phyloP scores from a whole-genome alignment of 2,888 invertebrate species.

The Panopea generosa region DNA sequence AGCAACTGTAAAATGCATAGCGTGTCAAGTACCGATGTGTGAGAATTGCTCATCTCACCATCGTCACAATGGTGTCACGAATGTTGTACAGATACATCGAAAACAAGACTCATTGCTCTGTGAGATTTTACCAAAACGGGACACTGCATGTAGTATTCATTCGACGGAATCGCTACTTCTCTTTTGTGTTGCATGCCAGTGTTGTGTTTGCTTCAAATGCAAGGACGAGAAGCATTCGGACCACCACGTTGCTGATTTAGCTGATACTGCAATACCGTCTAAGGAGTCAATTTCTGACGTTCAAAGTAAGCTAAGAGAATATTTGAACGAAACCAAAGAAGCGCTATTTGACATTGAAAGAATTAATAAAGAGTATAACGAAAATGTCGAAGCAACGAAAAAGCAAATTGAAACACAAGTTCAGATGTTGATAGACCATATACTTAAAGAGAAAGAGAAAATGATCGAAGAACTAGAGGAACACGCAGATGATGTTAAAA shows the following conservation, averaged over 20 bases:
- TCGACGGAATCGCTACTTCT: conserved; percentile 45
- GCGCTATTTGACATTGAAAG: conserved; percentile 48
- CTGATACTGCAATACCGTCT: conserved; percentile 27
- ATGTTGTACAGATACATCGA: conserved; percentile 55
- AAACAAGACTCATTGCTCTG: conserved; percentile 55
- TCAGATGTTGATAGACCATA: conserved; percentile 44
- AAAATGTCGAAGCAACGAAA: conserved; percentile 43
- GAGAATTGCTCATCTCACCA: conserved; percentile 54
- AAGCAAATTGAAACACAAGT: conserved; percentile 50
- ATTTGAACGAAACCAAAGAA: conserved; percentile 55
- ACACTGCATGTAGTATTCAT: conserved; percentile 51
- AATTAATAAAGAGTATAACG: conserved; percentile 39
- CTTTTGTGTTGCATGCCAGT: conserved; percentile 39
- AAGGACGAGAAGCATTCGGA: conserved; percentile 52
- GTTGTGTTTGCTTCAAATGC: conserved; percentile 52
- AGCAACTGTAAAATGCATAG: conserved; percentile 54
- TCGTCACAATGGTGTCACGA: conserved; percentile 55
- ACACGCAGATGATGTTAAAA: conserved; percentile 46
- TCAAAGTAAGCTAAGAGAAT: conserved; percentile 41
- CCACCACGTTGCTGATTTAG: conserved; percentile 49
- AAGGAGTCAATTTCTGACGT: conserved; percentile 43
- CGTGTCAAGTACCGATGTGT: conserved; percentile 57
- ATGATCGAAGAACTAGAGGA: conserved; percentile 44
- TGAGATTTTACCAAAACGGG: conserved; percentile 56
- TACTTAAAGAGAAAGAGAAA: conserved; percentile 46